Base-by-base conservation (phyloP, 2,797 vertebrate genomes). In the Chaenodraco wilsoni region DNA sequence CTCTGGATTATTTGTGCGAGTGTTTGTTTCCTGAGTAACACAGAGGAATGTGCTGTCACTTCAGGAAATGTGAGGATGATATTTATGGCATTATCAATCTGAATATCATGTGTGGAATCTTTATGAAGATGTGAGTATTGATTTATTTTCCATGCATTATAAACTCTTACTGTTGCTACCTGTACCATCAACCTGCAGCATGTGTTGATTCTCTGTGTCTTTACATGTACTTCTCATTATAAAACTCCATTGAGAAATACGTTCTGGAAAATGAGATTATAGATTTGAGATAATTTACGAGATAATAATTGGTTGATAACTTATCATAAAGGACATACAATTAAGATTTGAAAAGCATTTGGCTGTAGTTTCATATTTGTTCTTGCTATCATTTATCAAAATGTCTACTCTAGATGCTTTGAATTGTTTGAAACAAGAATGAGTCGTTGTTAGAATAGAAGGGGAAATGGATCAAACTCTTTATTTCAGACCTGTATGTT, bases 41-140 rank as follows among this genome's bases (percentile, higher is more conserved):
- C 87, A 83, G 83, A 84, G 65, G 46, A 77, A 90, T 83, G 76
- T 43, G 72, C 74, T 65, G 79, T 83, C 78, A 75, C 54, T 55
- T 13, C 62, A 21, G 15, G 23, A 81, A 75, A 79, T 66, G 40
- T 64, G 57, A 83, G 10, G 62, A 56, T 65, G 19, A 50, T 57
- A 44, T 69, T 33, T 52, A 61, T 9, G 8, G 33, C 33, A 8
- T 9, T 2, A 37, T 9, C 33, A 6, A 37, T 37, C 33, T 37
- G 1, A 40, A 45, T 33, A 15, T 41, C 15, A 31, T 13, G 50
- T 57, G 57, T 57, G 14, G 45, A 59, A 65, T 62, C 1, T 51
- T 52, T 73, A 9, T 60, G 37, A 69, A 60, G 41, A 9, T 62
- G 54, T n/a, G 19, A 66, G 60, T n/a, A 59, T 54, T 44, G 45